A percentile compares a stretch with the other conserved stretches of the same genome.
Conservation (phyloP, 2,113 vertebrate species). For the Brachyhypopomus gauderio region DNA sequence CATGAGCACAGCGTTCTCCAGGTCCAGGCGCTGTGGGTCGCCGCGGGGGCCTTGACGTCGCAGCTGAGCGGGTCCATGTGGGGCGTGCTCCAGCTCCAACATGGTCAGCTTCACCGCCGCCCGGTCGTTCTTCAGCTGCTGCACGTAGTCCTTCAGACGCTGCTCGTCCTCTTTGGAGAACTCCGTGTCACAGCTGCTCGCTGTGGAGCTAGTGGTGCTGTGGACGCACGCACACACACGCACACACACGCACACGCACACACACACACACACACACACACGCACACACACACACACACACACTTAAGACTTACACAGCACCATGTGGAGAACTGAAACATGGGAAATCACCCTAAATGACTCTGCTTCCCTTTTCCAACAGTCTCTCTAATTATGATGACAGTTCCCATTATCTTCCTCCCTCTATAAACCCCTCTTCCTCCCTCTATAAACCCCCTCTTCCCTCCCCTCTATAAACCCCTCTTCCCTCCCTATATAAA, state of each 20-base stretch:
- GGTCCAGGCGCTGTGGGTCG: slow-evolving; percentile 83
- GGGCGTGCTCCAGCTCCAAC: slow-evolving; percentile 86
- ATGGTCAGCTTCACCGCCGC: slow-evolving; percentile 86
- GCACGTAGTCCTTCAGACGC: slow-evolving; percentile 84
- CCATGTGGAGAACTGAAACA: slow-evolving; percentile 25
- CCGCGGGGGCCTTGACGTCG: slow-evolving; percentile 81
- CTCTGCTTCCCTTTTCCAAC: not conserved
- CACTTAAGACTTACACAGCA: slow-evolving; percentile 5
- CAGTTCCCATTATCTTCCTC: slow-evolving; percentile 32
- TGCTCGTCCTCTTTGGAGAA: slow-evolving; percentile 88
- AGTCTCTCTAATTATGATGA: slow-evolving; percentile 35
- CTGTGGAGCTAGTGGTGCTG: slow-evolving; percentile 87
- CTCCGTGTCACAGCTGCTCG: slow-evolving; percentile 86
- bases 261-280: slow-evolving; percentile 11
- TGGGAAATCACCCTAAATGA: slow-evolving; percentile 24
- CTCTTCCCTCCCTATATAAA: slow-evolving; percentile 24
- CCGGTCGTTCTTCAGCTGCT: slow-evolving; percentile 85
- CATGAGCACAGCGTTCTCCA: slow-evolving; percentile 89
- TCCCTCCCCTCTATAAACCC: slow-evolving; percentile 10
- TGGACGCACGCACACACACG: not conserved
- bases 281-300: slow-evolving; percentile 8
- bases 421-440: slow-evolving; percentile 13
- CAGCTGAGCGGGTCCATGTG: slow-evolving; percentile 86
- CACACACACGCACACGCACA: slow-evolving; percentile 6
- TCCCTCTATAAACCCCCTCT: slow-evolving; percentile 10